Base-by-base conservation (phyloP, 2,888 invertebrate genomes). In the Myathropa florea region DNA sequence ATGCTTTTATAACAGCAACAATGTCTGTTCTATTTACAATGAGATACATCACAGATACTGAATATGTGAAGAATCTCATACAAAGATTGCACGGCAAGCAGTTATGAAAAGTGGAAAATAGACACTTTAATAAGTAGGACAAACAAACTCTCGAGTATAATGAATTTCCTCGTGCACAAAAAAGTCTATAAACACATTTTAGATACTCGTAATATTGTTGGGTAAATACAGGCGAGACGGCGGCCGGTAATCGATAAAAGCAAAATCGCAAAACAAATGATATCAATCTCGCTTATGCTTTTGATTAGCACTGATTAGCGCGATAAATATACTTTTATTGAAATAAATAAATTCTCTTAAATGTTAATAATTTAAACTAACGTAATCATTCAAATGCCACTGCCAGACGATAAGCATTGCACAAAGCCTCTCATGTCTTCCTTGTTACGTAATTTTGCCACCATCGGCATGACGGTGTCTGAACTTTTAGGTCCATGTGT, bases 271-370 rank as follows among this genome's bases (percentile, higher is more conserved):
- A 57, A 57, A 57, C 57, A 33, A 70, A 64, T 64, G 18, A n/a
- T 70, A 53, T 36, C 55, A 55, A 63, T 57, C 23, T 23, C 61
- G 53, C 68, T 57, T 57, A 61, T 63, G 70, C 70, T 64, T 78
- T 70, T 28, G 63, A 46, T 78, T 63, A 78, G 70, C 70, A 57
- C 33, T 64, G 64, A 71, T 78, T 78, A 64, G 61, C 26, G 36
- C 12, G 36, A 23, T 36, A 28, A 10, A 68, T 26, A 26, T 36
- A 61, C 28, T 53, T 68, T 63, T 26, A 63, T 30, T 67, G 61
- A 53, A 68, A 68, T 46, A 65, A 28, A 64, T 24, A 39, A 39
- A 39, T 61, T 65, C 18, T 53, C 53, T 57, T 57, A 57, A 57
- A 57, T 57, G 57, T 57, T 57, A 57, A 57, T 57, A 12, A 12